Base-by-base conservation (phyloP, 35 echinoderm and acorn worm genomes). In the Apostichopus parvimensis region DNA sequence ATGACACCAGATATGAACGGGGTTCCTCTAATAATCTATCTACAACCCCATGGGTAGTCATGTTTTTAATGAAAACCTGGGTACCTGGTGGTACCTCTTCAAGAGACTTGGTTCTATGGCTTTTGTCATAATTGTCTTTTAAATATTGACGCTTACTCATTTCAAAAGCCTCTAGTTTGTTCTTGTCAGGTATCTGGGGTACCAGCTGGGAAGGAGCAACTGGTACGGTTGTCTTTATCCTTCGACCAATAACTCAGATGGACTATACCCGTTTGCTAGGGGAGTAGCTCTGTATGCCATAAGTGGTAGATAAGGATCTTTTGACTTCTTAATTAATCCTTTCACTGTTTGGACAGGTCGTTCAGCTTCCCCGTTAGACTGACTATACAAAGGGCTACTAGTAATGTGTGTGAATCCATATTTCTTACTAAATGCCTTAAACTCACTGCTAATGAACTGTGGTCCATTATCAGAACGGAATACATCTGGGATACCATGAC, bases 201-300 rank as follows among this genome's bases (percentile, higher is more conserved):
- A 26, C 54, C 1, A 96, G 93, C 25, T 84, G 93, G 22, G 77
- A 77, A 2, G 73, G 77, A 6, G 28, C 91, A 26, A 70, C 62
- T 9, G 91, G 93, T 12, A 96, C 53, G 21, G 25, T 56, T 12
- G 91, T 96, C 71, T 93, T 60, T 6, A 91, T 53, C 23, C 93
- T 73, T 21, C 92, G 28, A 17, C 92, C 7, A 25, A 25, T 25
- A 25, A 25, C 24, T 25, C 24, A 25, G 24, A 25, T 25, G 24
- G 24, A 25, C 24, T 25, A 25, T 25, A 25, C 24, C 24, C 24
- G 24, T 25, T 25, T 25, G 24, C 24, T 25, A 25, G 24, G 24
- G 24, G 24, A 25, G 24, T 93, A 11, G 91, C 80, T 28, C 93
- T 55, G 76, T 97, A 97, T 8, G 95, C 86, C 66, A 94, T 56